Percentiles rank a stretch among this genome's conserved stretches.
phyloP scores from a whole-genome alignment of 2,797 vertebrate species.

The Sebastes paucispinis region DNA sequence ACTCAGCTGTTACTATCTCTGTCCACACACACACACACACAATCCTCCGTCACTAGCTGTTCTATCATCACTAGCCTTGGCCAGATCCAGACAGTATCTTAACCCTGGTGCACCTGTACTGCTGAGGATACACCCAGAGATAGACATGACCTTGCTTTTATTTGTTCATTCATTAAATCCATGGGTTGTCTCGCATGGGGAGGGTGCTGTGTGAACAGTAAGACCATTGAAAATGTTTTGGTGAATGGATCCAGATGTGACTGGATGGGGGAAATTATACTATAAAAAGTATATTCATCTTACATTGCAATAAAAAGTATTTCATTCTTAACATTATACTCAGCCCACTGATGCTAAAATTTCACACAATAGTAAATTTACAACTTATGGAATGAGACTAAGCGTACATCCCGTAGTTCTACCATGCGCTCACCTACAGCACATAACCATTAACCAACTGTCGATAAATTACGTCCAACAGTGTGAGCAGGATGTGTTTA shows the following conservation, averaged over 20 bases:
- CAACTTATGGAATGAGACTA: neutral
- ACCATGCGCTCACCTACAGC: constrained; percentile 20
- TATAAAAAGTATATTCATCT: neutral
- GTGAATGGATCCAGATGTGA: constrained; percentile 68
- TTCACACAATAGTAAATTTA: neutral
- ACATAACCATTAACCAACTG: constrained; percentile 15
- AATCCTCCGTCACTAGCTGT: neutral
- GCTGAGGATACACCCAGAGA: constrained; percentile 21
- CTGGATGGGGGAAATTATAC: neutral
- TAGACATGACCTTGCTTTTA: constrained; percentile 44
- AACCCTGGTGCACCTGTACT: constrained; percentile 64
- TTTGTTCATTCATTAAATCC: constrained; percentile 59
- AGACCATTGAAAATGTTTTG: constrained; percentile 57
- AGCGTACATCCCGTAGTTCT: constrained; percentile 5
- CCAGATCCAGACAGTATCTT: constrained; percentile 38
- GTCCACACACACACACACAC: neutral
- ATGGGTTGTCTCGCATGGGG: neutral
- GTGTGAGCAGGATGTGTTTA: constrained; percentile 52
- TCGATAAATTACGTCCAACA: constrained; percentile 41
- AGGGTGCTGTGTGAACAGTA: constrained; percentile 45
- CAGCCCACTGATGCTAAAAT: neutral
- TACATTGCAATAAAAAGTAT: neutral
- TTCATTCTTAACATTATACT: neutral
- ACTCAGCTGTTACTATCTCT: constrained; percentile 36
- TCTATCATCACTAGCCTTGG: constrained; percentile 53